Evolutionary conservation across 2,797 vertebrate species (phyloP), one percentile per base, ranked within the genome.

Genomic region (Labroides dimidiatus): DNA sequence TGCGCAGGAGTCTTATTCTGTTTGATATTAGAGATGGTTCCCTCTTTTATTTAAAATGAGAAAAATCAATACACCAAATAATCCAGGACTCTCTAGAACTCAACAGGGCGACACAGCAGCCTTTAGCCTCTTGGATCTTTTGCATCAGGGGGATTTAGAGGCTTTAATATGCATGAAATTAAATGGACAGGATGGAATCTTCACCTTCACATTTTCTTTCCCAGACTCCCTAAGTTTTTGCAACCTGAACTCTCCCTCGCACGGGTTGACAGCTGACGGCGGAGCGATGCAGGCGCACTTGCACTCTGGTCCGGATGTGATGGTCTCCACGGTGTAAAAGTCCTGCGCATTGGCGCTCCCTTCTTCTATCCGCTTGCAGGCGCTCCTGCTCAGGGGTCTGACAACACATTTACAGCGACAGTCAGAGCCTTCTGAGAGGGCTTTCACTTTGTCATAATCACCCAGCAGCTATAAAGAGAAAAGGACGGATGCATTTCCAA

Each of bases 341-440:
- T 98, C 96, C 65, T 96, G 95, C 0, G 85, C 87, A 0, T 86
- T 69, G 14, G 94, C 92, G 39, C 86, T 42, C 0, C 95, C 96
- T 27, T 95, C 91, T 1, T 94, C 93, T 82, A 96, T 92, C 89
- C 95, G 93, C 49, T 90, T 88, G 84, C 96, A 98, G 80, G 96
- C 96, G 0, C 95, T 95, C 0, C 95, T 94, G 88, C 96, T 95
- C 93, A 97, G 85, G 64, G 96, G 96, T 82, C 95, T 95, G 92
- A 99, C 96, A 88, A 98, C 93, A 93, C 98, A 99, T 92, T 97
- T 97, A 94, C 97, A 99, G 61, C 94, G 95, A 88, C 97, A 99
- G 94, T 98, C 91, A 17, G 96, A 93, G 92, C 96, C 97, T 92
- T 99, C 97, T 0, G 97, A 97, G 82, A 98, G 94, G 0, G 96